Conservation (phyloP, 2,113 vertebrate species). For the Pungitius pungitius region DNA sequence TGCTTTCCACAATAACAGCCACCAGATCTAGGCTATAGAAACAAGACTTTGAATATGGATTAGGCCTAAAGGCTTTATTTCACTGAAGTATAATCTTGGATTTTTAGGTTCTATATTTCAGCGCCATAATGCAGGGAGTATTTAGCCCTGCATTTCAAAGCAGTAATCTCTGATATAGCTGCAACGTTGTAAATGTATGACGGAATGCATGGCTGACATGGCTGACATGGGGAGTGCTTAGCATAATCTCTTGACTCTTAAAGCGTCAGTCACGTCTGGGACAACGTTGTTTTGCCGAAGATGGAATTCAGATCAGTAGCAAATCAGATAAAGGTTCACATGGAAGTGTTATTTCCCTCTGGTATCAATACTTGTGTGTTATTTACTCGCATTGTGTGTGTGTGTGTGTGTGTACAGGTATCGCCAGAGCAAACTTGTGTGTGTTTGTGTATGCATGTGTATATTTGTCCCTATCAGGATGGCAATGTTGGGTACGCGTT, state of each 20-base stretch:
- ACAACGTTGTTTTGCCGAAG: slow-evolving; percentile 51
- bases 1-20: slow-evolving; percentile 75
- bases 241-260: slow-evolving; percentile 65
- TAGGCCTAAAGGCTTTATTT: slow-evolving; percentile 76
- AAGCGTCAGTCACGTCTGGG: slow-evolving; percentile 65
- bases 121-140: slow-evolving; percentile 58
- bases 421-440: slow-evolving; percentile 22
- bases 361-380: not conserved
- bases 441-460: not conserved
- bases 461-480: slow-evolving; percentile 40
- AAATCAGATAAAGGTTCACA: slow-evolving; percentile 30
- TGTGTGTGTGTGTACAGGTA: slow-evolving; percentile 13
- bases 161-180: slow-evolving; percentile 67
- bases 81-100: slow-evolving; percentile 70
- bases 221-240: slow-evolving; percentile 56
- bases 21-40: slow-evolving; percentile 71
- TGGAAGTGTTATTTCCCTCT: slow-evolving; percentile 7
- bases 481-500: slow-evolving; percentile 48
- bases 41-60: slow-evolving; percentile 76
- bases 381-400: slow-evolving; percentile 11
- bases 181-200: slow-evolving; percentile 54
- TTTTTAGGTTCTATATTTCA: slow-evolving; percentile 69
- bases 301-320: slow-evolving; percentile 42
- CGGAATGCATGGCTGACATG: slow-evolving; percentile 58
- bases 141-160: slow-evolving; percentile 64